Base-by-base conservation (phyloP, 2,113 vertebrate genomes). In the Mobula hypostoma region DNA sequence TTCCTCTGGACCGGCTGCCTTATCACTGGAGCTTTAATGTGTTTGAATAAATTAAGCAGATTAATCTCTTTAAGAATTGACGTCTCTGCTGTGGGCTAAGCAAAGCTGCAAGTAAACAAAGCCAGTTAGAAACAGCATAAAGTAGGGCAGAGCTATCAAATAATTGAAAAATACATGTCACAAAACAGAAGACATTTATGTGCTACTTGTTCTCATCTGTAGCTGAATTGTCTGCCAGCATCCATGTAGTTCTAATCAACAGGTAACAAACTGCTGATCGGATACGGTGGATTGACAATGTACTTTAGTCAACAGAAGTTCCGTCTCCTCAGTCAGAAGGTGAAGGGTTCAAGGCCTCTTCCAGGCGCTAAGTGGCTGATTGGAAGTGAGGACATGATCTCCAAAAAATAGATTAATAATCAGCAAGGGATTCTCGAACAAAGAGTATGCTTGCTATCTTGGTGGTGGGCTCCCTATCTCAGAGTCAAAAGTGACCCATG, bases 1-100 rank as follows among this genome's bases (percentile, higher is more conserved):
- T 74, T 74, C 72, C 5, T 74, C 72, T 24, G 5, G 17, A 74
- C 40, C 14, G 36, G 36, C 70, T 74, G 72, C 70, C 91, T 93
- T 93, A 36, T 93, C 4, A 58, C 94, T 94, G 95, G 92, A 95
- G 85, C 94, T 95, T 95, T 94, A 94, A 94, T 94, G 72, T 27
- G 80, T 95, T 96, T 95, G 95, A 95, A 94, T 88, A 94, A 94
- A 95, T 95, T 94, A 79, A 96, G 95, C 94, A 94, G 95, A 66
- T 66, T 94, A 79, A 40, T 80, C n/a, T 80, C 29, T 94, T 95
- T 95, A 94, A 94, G 96, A 95, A 96, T 96, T 95, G 96, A 96
- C 96, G 95, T 96, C 95, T 83, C 94, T 87, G 94, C 96, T 80
- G 96, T 94, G 94, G 95, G 94, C 94, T 96, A 95, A 95, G 95